Percentiles rank a stretch among this genome's conserved stretches.
These are phyloP conservation scores for Plebejus melissa DNA, from an alignment of 2,888 invertebrate species.

Conservation along the genomic window DNA sequence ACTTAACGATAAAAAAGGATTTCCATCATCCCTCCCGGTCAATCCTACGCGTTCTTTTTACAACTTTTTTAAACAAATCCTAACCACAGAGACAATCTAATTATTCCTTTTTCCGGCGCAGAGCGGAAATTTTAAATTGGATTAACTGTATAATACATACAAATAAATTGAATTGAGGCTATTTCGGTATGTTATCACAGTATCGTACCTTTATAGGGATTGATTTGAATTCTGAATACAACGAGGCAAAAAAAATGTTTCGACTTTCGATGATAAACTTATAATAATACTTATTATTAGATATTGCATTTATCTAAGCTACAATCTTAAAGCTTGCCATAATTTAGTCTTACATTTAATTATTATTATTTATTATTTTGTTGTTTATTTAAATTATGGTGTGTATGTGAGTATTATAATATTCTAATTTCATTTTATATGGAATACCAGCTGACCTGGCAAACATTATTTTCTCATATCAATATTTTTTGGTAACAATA, in stretches of 20 bases:
- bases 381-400: too few species aligned
- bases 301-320: too few species aligned
- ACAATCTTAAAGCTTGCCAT: not conserved
- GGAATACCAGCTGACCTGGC: too few species aligned
- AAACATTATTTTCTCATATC: too few species aligned
- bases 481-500: too few species aligned
- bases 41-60: not conserved
- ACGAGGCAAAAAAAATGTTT: not conserved
- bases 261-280: too few species aligned
- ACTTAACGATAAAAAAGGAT: not conserved
- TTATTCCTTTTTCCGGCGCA: not conserved
- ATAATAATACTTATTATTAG: too few species aligned
- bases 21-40: not conserved
- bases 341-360: not conserved
- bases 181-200: not conserved
- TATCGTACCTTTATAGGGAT: not conserved
- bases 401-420: too few species aligned
- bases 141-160: not conserved
- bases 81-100: conserved; percentile 2
- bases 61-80: not conserved
- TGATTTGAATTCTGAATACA: not conserved
- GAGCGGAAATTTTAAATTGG: not conserved
- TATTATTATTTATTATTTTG: too few species aligned
- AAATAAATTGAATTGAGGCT: not conserved
- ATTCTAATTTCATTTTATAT: too few species aligned